A percentile compares a stretch with the other conserved stretches of the same genome.
Evolutionary conservation across 2,797 vertebrate genomes (phyloP).

Genomic region (Acrossocheilus wenchowensis): DNA sequence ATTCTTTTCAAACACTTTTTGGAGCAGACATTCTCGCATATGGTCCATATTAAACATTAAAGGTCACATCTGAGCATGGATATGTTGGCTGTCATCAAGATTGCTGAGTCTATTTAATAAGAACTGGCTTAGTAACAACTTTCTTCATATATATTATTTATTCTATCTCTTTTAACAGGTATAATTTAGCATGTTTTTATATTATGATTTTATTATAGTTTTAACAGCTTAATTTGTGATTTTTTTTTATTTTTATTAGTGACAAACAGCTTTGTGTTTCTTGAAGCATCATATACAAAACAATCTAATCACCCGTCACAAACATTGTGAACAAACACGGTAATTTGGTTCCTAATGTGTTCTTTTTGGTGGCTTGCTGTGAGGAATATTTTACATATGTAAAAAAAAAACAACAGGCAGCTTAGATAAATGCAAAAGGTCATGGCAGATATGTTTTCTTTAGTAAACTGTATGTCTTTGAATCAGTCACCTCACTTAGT

Average conservation of each 20-base stretch:
- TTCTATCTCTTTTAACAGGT: neutral
- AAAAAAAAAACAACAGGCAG: neutral
- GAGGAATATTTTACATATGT: neutral
- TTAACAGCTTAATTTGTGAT: neutral
- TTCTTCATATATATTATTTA: neutral
- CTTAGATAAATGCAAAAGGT: neutral
- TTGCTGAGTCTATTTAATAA: neutral
- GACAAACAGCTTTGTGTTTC: neutral
- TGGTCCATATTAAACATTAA: neutral
- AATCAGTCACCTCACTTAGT: neutral
- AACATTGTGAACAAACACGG: neutral
- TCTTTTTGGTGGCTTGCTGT: neutral
- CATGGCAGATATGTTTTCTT: neutral
- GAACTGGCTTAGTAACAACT: neutral
- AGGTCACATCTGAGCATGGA: conserved; percentile 8
- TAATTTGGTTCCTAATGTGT: neutral
- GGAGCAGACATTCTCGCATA: neutral
- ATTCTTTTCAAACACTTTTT: neutral
- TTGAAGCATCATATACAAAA: neutral
- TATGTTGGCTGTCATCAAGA: neutral
- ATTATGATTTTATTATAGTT: neutral
- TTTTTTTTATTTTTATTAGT: too few relatives aligned
- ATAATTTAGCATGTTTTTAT: neutral
- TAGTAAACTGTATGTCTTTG: neutral
- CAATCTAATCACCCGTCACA: too few relatives aligned